These are phyloP conservation scores for Stenolophus ochropezus DNA, from an alignment of 2,888 invertebrate genomes.

Conservation along the genomic window DNA sequence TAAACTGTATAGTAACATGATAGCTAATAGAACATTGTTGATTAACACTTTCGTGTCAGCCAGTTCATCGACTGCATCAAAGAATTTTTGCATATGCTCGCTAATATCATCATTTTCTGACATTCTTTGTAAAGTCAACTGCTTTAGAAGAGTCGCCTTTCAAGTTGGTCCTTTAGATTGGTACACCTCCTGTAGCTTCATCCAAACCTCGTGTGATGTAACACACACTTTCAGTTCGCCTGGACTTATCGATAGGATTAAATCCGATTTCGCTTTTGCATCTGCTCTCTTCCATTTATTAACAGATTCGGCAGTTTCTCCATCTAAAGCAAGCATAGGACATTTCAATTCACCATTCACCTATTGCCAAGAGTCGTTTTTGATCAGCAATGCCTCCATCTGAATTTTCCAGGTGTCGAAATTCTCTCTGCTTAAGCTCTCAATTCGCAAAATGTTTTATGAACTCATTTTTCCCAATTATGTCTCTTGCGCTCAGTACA, in stretches of 20 bases:
- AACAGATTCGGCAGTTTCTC: too few relatives aligned
- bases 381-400: too few relatives aligned
- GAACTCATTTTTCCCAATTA: too few relatives aligned
- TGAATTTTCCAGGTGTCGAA: too few relatives aligned
- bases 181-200: constrained; percentile 67
- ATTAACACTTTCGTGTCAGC: constrained; percentile 66
- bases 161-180: constrained; percentile 69
- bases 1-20: constrained; percentile 67
- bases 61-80: constrained; percentile 67
- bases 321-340: too few relatives aligned
- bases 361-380: too few relatives aligned
- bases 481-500: too few relatives aligned
- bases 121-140: constrained; percentile 67
- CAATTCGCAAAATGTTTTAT: too few relatives aligned
- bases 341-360: too few relatives aligned
- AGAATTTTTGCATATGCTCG: constrained; percentile 67
- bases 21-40: constrained; percentile 65
- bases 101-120: constrained; percentile 64
- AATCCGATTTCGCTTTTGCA: constrained; percentile 61
- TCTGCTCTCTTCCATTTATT: too few relatives aligned
- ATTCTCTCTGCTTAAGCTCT: too few relatives aligned
- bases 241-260: constrained; percentile 64
- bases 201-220: constrained; percentile 69
- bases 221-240: constrained; percentile 67
- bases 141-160: constrained; percentile 70